Base-by-base conservation (phyloP, 2,797 vertebrate species). In the Phoebastria nigripes region DNA sequence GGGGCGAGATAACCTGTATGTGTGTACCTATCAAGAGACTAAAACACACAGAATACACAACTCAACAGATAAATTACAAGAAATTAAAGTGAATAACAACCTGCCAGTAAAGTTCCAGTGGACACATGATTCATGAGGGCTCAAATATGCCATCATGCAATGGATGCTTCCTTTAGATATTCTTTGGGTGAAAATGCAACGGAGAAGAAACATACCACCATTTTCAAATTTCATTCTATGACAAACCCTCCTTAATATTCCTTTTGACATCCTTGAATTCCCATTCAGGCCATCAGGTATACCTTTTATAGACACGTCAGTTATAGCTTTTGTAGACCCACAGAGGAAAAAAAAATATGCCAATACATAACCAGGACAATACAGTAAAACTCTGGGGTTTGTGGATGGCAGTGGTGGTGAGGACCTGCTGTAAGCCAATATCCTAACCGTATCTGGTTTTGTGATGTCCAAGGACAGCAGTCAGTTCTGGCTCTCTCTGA, bases 1-100 rank as follows among this genome's bases (percentile, higher is more conserved):
- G 17, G 37, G 8, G 4, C 2, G 9, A 61, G 46, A 56, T 11
- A 56, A 44, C 12, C n/a, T 2, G 0, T 44, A 33, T 8, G 10
- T 17, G 6, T n/a, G 16, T 49, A 42, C 7, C 33, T 55, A 83
- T 12, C 20, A 56, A 35, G 44, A 89, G 58, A 52, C 20, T 55
- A 81, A 88, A 90, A 35, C 5, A 72, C 62, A 51, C 6, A 54
- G 51, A 47, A 58, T 39, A 66, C 35, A 54, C 25, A 84, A 49
- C 56, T 65, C 22, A 82, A 44, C 24, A 47, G 42, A 51, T n/a
- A 65, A 79, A 77, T 44, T 4, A 47, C 19, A 78, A 61, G 14
- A 81, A 63, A 67, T 67, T 56, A 35, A 79, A 24, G 21, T 42
- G 6, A 82, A 14, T 44, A 61, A 52, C 17, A 65, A 41, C 8